Base-by-base conservation (phyloP, 2,888 invertebrate species). In the Fragum fragum region DNA sequence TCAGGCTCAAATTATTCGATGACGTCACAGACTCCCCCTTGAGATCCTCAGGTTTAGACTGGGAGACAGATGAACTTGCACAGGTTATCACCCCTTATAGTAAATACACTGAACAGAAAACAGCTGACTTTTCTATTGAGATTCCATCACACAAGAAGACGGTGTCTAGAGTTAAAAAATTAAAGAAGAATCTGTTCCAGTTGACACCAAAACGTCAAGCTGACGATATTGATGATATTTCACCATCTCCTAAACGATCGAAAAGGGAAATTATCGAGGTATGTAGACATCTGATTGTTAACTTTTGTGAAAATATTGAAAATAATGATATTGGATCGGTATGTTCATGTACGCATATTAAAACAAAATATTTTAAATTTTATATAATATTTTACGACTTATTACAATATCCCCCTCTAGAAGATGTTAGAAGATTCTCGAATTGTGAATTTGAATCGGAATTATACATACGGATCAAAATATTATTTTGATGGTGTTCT, bases 171-270 rank as follows among this genome's bases (percentile, higher is more conserved):
- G 14, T 39, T n/a, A 32, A 68, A 36, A 42, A 28, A 53, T 1
- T 57, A 76, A 52, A 76, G 77, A 74, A 68, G 77, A 42, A 72
- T 76, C 57, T 83, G 76, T 53, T 68, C 76, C 14, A 57, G 72
- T 5, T 47, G 47, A 47, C 47, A 57, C 26, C 28, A 23, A 83
- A 79, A 61, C 79, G 79, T 47, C 73, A 55, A 32, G 70, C 71
- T 23, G 73, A 82, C 52, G 76, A 75, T 23, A 72, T 72, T 55
- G 57, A 28, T 57, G 57, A 57, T 3, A 36, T 36, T 28, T 23
- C 16, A 57, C 26, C 47, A 18, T 47, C 47, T 57, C 57, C 23
- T 57, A 26, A 57, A 57, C 21, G 57, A 26, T n/a, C 23, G 28
- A 57, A 26, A 26, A 7, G n/a, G n/a, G n/a, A n/a, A n/a, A n/a